Percentiles rank a stretch among this genome's conserved stretches.
Evolutionary conservation across 1,140 invertebrate genomes (phyloP).

Genomic region (Scaptomyza hsui): DNA sequence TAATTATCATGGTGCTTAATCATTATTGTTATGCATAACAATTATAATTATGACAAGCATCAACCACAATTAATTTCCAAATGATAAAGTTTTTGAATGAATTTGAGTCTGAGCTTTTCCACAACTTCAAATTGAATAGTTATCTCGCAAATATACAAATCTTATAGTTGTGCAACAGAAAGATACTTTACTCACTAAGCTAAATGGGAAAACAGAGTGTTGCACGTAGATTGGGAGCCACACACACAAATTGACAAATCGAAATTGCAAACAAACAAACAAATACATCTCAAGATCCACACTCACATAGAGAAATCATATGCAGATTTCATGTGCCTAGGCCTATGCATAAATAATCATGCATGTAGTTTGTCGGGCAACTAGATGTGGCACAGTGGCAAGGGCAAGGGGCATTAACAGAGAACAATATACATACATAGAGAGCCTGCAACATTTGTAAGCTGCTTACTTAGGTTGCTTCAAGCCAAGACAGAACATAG

Average conservation of each 20-base stretch:
- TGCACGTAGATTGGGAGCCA: not conserved
- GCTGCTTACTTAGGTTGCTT: slow-evolving; percentile 35
- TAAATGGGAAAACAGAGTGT: slow-evolving; percentile 33
- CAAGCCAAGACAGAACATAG: not conserved
- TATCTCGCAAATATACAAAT: slow-evolving; percentile 3
- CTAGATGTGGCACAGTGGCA: not conserved
- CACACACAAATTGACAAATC: slow-evolving; percentile 51
- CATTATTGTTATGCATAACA: not conserved
- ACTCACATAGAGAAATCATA: slow-evolving; percentile 50
- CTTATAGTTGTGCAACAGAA: slow-evolving; percentile 3
- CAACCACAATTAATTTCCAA: slow-evolving; percentile 10
- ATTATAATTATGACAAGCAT: slow-evolving; percentile 11
- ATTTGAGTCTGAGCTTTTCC: not conserved
- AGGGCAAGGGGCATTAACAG: slow-evolving; percentile 1
- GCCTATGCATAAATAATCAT: slow-evolving; percentile 51
- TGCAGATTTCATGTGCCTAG: slow-evolving; percentile 30
- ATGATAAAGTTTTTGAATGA: slow-evolving; percentile 5
- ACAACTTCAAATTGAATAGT: slow-evolving; percentile 17
- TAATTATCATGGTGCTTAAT: not conserved
- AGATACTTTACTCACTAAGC: slow-evolving; percentile 42
- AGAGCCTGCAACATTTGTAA: slow-evolving; percentile 32
- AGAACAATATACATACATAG: not conserved
- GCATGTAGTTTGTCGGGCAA: slow-evolving; percentile 30
- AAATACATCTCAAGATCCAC: not conserved
- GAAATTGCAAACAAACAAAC: slow-evolving; percentile 27